phyloP scores from a whole-genome alignment of 2,888 invertebrate genomes.

The Nymphalis urticae region DNA sequence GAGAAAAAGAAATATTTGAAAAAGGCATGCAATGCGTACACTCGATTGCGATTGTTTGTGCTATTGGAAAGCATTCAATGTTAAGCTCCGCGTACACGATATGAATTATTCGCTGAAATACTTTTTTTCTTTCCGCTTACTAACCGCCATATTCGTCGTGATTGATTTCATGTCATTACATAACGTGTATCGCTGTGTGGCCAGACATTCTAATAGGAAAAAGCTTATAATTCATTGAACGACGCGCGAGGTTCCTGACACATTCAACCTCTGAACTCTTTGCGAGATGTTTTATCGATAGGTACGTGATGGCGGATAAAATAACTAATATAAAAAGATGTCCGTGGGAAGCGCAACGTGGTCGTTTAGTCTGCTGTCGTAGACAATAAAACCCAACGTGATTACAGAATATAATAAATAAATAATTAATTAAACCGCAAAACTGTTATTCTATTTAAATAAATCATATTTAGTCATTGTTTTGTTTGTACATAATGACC shows the following conservation, averaged over 20 bases:
- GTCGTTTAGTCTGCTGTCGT: neutral
- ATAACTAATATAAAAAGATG: constrained; percentile 41
- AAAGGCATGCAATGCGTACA: constrained; percentile 71
- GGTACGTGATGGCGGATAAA: constrained; percentile 38
- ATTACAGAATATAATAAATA: constrained; percentile 15
- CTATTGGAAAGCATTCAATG: constrained; percentile 76
- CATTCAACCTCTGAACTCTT: constrained; percentile 57
- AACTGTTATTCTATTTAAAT: constrained; percentile 15
- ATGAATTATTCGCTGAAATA: constrained; percentile 68
- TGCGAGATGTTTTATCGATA: constrained; percentile 42
- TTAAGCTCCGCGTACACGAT: constrained; percentile 64
- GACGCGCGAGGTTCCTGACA: constrained; percentile 46
- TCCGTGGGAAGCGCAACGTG: constrained; percentile 45
- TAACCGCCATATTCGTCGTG: constrained; percentile 56
- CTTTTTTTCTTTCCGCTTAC: constrained; percentile 40
- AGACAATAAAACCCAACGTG: constrained; percentile 28
- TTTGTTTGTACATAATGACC: constrained; percentile 14
- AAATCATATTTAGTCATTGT: constrained; percentile 22
- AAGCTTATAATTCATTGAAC: constrained; percentile 36
- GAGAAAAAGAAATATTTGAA: constrained; percentile 79
- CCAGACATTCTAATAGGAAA: constrained; percentile 45
- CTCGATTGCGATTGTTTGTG: constrained; percentile 65
- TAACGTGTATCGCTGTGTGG: constrained; percentile 59
- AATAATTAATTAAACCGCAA: constrained; percentile 25
- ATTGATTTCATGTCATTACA: constrained; percentile 64